A percentile compares a stretch with the other conserved stretches of the same genome.
These are phyloP conservation scores for Coracopsis vasa DNA, from an alignment of 2,113 vertebrate genomes.

Conservation along the genomic window DNA sequence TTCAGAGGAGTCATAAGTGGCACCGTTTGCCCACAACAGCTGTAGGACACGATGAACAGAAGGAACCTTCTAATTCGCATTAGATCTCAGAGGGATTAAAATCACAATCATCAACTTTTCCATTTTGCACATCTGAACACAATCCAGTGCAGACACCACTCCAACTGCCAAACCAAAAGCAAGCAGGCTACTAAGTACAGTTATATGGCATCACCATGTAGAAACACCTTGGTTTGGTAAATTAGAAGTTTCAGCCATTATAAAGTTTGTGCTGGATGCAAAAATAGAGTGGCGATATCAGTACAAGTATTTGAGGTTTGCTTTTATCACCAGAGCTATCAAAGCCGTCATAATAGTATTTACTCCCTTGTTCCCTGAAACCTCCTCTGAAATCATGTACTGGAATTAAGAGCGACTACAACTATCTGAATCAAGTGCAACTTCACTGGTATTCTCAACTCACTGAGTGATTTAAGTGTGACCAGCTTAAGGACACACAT, in stretches of 20 bases:
- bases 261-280: background rate
- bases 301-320: background rate
- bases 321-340: background rate
- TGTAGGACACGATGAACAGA: background rate
- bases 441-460: background rate
- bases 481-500: fast-evolving
- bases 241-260: background rate
- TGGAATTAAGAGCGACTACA: background rate
- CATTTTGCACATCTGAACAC: background rate
- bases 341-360: background rate
- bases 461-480: background rate
- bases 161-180: background rate
- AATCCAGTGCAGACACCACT: background rate
- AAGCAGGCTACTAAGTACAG: background rate
- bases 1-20: background rate
- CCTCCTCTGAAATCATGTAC: background rate
- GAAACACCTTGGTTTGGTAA: background rate
- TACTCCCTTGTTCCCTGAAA: background rate
- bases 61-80: background rate
- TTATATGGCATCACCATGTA: background rate
- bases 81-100: background rate
- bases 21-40: background rate
- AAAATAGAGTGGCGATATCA: background rate
- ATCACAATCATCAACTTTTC: background rate
- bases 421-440: background rate